phyloP scores from a whole-genome alignment of 1,140 invertebrate species.

The Oreohelix idahoensis region DNA sequence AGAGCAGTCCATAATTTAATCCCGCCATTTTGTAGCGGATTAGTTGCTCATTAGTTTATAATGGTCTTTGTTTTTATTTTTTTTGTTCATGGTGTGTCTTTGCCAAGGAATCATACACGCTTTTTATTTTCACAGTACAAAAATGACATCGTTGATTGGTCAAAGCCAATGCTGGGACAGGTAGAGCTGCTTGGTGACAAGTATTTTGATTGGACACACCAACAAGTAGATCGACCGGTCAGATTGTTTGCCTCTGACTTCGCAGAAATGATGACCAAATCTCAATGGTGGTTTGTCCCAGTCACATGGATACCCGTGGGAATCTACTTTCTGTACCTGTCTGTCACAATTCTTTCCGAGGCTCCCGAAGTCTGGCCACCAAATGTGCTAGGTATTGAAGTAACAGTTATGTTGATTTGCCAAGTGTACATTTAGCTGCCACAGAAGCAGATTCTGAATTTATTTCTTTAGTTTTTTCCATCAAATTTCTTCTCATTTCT shows the following conservation, averaged over 20 bases:
- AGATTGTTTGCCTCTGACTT: constrained; percentile 72
- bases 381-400: constrained; percentile 7
- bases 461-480: too few species aligned
- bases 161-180: constrained; percentile 69
- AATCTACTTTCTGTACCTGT: constrained; percentile 41
- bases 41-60: too few species aligned
- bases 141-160: constrained; percentile 71
- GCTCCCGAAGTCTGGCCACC: constrained; percentile 40
- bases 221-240: constrained; percentile 71
- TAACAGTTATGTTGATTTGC: too few species aligned
- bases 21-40: too few species aligned
- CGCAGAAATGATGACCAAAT: constrained; percentile 71
- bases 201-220: constrained; percentile 74
- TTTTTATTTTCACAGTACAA: constrained; percentile 40
- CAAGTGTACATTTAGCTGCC: too few species aligned
- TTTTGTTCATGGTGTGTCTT: background rate
- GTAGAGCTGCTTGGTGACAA: constrained; percentile 69
- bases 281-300: constrained; percentile 73
- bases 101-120: background rate
- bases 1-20: too few species aligned
- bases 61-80: too few species aligned
- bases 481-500: too few species aligned
- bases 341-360: constrained; percentile 41
- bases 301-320: constrained; percentile 73
- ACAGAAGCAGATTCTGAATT: too few species aligned